phyloP scores from a whole-genome alignment of 1,140 invertebrate species.

The Drosophila triauraria region DNA sequence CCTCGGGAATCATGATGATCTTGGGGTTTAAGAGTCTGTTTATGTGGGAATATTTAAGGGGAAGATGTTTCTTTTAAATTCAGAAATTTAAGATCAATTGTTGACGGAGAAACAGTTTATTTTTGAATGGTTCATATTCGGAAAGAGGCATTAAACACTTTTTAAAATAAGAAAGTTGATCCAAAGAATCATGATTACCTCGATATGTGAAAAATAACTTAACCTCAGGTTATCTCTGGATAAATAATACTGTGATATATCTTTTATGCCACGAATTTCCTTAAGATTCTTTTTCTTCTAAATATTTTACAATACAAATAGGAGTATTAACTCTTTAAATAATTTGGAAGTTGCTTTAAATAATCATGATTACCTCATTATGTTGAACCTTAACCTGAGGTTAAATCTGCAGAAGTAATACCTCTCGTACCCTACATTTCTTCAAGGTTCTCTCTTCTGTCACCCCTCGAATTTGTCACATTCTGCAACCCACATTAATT shows the following conservation, averaged over 20 bases:
- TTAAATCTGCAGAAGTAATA: background rate
- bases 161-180: background rate
- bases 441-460: background rate
- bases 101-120: background rate
- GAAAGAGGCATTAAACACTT: accelerated
- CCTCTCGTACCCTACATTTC: background rate
- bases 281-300: too few relatives aligned
- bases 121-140: background rate
- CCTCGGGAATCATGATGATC: background rate
- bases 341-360: too few relatives aligned
- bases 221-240: background rate
- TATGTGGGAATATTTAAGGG: constrained; percentile 23
- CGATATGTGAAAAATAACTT: background rate
- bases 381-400: background rate
- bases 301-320: too few relatives aligned
- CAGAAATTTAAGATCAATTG: background rate
- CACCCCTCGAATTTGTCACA: constrained; percentile 1
- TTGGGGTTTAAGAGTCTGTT: background rate
- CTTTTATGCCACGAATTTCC: too few relatives aligned
- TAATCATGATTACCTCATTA: too few relatives aligned
- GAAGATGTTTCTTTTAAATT: background rate
- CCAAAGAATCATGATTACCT: too few relatives aligned
- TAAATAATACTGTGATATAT: background rate
- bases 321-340: too few relatives aligned
- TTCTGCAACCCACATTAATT: background rate